Conservation (phyloP, 2,113 vertebrate genomes). For the Falcunculus frontatus region DNA sequence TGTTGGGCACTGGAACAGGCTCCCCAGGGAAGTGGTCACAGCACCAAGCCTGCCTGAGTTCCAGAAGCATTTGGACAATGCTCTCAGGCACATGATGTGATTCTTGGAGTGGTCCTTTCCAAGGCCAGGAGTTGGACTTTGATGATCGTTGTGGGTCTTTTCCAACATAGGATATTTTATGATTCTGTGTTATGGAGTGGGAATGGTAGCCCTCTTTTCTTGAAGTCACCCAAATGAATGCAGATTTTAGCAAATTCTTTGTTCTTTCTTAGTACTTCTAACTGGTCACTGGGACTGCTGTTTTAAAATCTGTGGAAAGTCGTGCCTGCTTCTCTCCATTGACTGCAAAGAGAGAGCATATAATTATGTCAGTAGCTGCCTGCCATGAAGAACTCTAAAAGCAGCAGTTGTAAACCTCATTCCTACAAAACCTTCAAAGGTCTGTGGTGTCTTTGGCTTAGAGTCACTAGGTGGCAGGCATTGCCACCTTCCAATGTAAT, state of each 20-base stretch:
- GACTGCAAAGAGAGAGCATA: neutral
- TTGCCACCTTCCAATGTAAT: neutral
- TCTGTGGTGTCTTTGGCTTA: neutral
- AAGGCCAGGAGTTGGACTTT: neutral
- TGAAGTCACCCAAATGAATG: fast-evolving
- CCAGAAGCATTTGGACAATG: neutral
- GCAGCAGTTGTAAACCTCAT: neutral
- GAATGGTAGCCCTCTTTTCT: neutral
- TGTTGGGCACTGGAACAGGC: neutral
- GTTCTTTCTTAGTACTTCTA: neutral
- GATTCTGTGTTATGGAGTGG: neutral
- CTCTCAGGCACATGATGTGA: neutral
- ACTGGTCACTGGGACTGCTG: neutral
- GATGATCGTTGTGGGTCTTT: neutral
- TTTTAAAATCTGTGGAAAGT: neutral
- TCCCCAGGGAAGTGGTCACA: neutral
- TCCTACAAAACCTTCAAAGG: neutral
- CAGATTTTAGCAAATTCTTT: neutral
- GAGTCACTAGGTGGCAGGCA: constrained; percentile 43
- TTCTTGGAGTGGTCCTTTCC: neutral
- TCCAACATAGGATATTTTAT: neutral
- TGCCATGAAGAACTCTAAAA: neutral
- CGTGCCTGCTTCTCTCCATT: neutral
- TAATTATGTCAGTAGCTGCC: neutral
- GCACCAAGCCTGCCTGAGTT: neutral